These are phyloP conservation scores for Habropoda laboriosa DNA, from an alignment of 1,140 invertebrate genomes.

Conservation along the genomic window DNA sequence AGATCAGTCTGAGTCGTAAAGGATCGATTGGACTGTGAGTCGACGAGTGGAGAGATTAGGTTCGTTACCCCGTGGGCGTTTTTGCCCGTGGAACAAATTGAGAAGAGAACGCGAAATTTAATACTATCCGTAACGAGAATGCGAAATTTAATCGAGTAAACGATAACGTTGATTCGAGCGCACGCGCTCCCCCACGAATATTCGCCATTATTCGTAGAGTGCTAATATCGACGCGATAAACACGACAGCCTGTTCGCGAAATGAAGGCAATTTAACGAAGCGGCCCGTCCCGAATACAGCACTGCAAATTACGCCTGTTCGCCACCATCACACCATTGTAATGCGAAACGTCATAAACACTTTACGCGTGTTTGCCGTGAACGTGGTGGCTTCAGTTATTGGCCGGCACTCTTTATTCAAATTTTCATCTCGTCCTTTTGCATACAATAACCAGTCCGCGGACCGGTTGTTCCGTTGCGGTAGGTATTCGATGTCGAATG, in stretches of 20 bases:
- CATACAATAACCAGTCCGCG: not conserved
- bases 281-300: slow-evolving; percentile 9
- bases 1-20: not conserved
- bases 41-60: slow-evolving; percentile 2
- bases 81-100: not conserved
- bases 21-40: not conserved
- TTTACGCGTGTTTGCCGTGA: slow-evolving; percentile 27
- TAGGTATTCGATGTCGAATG: not conserved
- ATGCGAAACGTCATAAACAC: slow-evolving; percentile 28
- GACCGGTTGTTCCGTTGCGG: not conserved
- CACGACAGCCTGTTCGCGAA: slow-evolving; percentile 40
- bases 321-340: not conserved
- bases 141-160: slow-evolving; percentile 47
- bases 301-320: slow-evolving; percentile 42
- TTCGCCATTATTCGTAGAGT: slow-evolving; percentile 40
- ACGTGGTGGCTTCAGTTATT: not conserved
- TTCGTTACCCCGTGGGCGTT: not conserved
- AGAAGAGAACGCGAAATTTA: slow-evolving; percentile 13
- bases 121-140: slow-evolving; percentile 34
- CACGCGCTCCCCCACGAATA: slow-evolving; percentile 12
- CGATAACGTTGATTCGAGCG: slow-evolving; percentile 46
- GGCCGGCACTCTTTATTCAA: slow-evolving; percentile 8
- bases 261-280: slow-evolving; percentile 54
- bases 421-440: not conserved
- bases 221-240: slow-evolving; percentile 48